Evolutionary conservation across 2,113 vertebrate species (phyloP), one percentile per base, ranked within the genome.

Genomic region (Thunnus maccoyii): DNA sequence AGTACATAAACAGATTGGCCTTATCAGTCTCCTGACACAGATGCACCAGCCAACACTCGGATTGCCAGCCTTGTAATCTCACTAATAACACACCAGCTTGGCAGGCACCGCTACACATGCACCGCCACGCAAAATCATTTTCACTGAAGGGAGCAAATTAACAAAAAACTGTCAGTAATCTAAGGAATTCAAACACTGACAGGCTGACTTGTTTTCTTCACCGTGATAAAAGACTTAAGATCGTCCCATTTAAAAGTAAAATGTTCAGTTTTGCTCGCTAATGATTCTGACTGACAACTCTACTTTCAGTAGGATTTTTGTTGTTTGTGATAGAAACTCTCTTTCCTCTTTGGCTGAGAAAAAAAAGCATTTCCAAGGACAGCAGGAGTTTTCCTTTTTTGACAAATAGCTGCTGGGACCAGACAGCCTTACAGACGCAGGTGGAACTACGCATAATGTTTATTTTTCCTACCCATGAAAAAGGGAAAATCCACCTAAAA

Each of bases 21-120:
- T 80, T 69, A 81, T 72, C 63, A 75, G 68, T 61, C 83, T 84
- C 83, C 71, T 83, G 82, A 87, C 85, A 81, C 77, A 77, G 79
- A 83, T n/a, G 76, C 66, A 86, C 52, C 63, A 85, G 84, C 84
- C 82, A 89, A 77, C 63, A 56, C 72, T 58, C 44, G 58, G 75
- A 81, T 25, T 76, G 66, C 72, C 88, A 86, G 78, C 50, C 87
- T 67, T 82, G 75, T 68, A 80, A 88, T 85, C 76, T 87, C 68
- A 69, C 63, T 83, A 66, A 91, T 91, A 87, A 87, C 87, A 83
- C 71, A 64, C 75, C 89, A 86, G 86, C 84, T 85, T 77, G 88
- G 85, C 62, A 60, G 64, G 67, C 62, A 36, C 7, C 22, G 69
- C 55, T 62, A 62, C 67, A 56, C 76, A 84, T 50, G 22, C 72